Percentiles rank a stretch among this genome's conserved stretches.
Conservation (phyloP, 2,113 vertebrate species). For the Loxodonta africana region DNA sequence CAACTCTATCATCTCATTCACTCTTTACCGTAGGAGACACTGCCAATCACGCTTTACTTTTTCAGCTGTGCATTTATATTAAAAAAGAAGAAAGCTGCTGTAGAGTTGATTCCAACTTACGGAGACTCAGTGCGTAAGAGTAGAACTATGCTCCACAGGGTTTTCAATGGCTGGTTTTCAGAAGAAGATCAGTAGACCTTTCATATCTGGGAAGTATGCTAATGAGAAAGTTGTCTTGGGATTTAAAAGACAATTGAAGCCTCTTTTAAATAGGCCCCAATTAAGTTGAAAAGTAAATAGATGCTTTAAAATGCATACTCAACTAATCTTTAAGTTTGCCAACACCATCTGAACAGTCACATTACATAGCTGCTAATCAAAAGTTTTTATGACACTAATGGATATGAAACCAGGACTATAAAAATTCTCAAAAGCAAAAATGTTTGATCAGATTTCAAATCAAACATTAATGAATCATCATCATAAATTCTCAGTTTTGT, state of each 20-base stretch:
- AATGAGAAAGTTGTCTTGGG: background rate
- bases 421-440: background rate
- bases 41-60: fast-evolving
- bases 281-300: background rate
- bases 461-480: background rate
- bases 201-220: background rate
- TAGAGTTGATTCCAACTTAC: too few relatives aligned
- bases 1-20: fast-evolving
- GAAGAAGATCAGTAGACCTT: too few relatives aligned
- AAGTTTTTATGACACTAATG: background rate
- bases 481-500: background rate
- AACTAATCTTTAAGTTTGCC: background rate
- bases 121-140: too few relatives aligned
- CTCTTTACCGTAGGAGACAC: background rate
- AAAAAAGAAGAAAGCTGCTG: too few relatives aligned
- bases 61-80: background rate
- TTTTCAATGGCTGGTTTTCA: too few relatives aligned
- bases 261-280: background rate
- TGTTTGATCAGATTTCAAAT: background rate
- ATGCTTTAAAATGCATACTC: background rate
- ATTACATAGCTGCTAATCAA: too few relatives aligned
- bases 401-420: background rate
- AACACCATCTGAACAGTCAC: background rate
- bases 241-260: background rate
- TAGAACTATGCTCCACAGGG: too few relatives aligned